A percentile compares a stretch with the other conserved stretches of the same genome.
Evolutionary conservation across 2,888 invertebrate genomes (phyloP).

Genomic region (Acanthacorydalis orientalis): DNA sequence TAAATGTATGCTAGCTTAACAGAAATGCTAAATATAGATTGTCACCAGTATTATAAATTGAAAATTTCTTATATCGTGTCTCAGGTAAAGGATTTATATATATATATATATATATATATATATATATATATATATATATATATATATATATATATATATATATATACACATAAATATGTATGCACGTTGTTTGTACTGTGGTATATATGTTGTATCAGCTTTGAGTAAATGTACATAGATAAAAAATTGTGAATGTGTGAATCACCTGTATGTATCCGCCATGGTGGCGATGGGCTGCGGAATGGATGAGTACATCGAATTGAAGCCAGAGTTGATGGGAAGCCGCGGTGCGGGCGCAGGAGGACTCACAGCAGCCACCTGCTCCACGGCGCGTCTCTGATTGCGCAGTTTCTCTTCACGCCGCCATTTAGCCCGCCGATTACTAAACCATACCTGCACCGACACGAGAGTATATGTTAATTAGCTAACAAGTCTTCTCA

Average conservation of each 20-base stretch:
- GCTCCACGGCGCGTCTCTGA: slow-evolving; percentile 56
- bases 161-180: background rate
- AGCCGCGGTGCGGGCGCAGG: slow-evolving; percentile 42
- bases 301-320: slow-evolving; percentile 89
- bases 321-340: slow-evolving; percentile 75
- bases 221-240: background rate
- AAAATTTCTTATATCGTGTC: too few species aligned
- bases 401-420: slow-evolving; percentile 96
- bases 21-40: too few species aligned
- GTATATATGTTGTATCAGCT: too few species aligned
- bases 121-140: too few species aligned
- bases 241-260: slow-evolving; percentile 2
- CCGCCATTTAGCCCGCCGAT: slow-evolving; percentile 97
- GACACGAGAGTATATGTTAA: too few species aligned
- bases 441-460: slow-evolving; percentile 96
- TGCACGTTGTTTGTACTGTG: background rate
- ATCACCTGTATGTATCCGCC: slow-evolving; percentile 73
- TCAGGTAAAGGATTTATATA: too few species aligned
- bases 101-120: too few species aligned
- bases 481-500: too few species aligned
- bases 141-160: too few species aligned
- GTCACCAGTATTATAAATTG: too few species aligned
- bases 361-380: slow-evolving; percentile 31
- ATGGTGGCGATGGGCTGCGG: slow-evolving; percentile 89
- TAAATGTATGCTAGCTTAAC: too few species aligned